Evolutionary conservation across 2,113 vertebrate genomes (phyloP).

Genomic region (Cyrtonyx montezumae): DNA sequence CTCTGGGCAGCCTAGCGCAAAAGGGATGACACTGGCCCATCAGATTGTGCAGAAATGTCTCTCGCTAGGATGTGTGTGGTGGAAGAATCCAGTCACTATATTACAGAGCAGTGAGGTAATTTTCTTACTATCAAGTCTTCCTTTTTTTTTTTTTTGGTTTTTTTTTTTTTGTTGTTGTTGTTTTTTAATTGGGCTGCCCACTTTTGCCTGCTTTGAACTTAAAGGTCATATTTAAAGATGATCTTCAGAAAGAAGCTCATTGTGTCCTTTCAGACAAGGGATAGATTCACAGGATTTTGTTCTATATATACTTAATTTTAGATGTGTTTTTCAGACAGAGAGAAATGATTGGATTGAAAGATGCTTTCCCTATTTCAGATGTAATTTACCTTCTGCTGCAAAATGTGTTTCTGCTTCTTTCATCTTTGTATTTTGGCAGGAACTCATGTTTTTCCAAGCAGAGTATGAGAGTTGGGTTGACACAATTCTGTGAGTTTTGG

Average conservation of each 20-base stretch:
- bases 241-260: neutral
- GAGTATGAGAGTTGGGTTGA: neutral
- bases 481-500: neutral
- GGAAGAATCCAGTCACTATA: neutral
- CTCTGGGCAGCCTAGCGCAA: neutral
- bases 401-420: neutral
- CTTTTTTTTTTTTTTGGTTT: neutral
- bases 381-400: neutral
- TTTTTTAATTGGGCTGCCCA: neutral
- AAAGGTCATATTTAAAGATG: constrained; percentile 4
- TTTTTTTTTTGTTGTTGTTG: neutral
- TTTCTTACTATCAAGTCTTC: neutral
- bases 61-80: neutral
- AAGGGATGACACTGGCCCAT: neutral
- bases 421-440: neutral
- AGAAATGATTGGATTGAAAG: neutral
- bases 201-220: constrained; percentile 1
- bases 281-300: neutral
- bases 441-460: neutral
- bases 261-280: neutral
- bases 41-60: neutral
- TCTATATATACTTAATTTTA: neutral
- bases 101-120: neutral
- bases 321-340: neutral
- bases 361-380: neutral